Evolutionary conservation across 2,888 invertebrate genomes (phyloP), one percentile per base, ranked within the genome.

Genomic region (Pammene aurita): DNA sequence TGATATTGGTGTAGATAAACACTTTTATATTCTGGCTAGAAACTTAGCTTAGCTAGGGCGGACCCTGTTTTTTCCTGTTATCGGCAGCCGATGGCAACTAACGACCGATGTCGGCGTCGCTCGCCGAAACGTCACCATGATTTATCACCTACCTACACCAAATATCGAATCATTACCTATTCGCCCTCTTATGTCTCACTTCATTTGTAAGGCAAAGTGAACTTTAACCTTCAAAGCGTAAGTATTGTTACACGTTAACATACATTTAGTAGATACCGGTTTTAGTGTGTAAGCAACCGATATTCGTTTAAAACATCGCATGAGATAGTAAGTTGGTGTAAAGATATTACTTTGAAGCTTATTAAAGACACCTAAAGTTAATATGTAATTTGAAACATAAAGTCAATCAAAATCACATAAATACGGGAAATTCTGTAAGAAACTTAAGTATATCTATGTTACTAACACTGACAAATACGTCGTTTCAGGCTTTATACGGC

Each of bases 101-200:
- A 86, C 86, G 87, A 85, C 79, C 82, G 80, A 80, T 81, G 86
- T 84, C 82, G 84, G 78, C 78, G 80, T 84, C 82, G 72, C 76
- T 79, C 77, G 76, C 83, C 79, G 80, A 84, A 83, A 85, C 83
- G 87, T 84, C 87, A 84, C 84, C 76, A 83, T 88, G 88, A 89
- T 89, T 88, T 87, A 89, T 89, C 76, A 80, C 76, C 79, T 75
- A 80, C 76, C 79, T 75, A 72, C 74, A 77, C 77, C 74, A 73
- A 79, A 76, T 77, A 79, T 76, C 77, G 70, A 67, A 71, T 71
- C 60, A n/a, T 50, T n/a, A 61, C 46, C 35, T 41, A 52, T 41
- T 38, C n/a, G 38, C 18, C n/a, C 48, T 16, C 62, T 41, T 38
- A 52, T 50, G 7, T 41, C n/a, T 41, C 9, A 1, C 4, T 5